A percentile compares a stretch with the other conserved stretches of the same genome.
These are phyloP conservation scores for Rhea pennata DNA, from an alignment of 2,113 vertebrate species.

Conservation along the genomic window DNA sequence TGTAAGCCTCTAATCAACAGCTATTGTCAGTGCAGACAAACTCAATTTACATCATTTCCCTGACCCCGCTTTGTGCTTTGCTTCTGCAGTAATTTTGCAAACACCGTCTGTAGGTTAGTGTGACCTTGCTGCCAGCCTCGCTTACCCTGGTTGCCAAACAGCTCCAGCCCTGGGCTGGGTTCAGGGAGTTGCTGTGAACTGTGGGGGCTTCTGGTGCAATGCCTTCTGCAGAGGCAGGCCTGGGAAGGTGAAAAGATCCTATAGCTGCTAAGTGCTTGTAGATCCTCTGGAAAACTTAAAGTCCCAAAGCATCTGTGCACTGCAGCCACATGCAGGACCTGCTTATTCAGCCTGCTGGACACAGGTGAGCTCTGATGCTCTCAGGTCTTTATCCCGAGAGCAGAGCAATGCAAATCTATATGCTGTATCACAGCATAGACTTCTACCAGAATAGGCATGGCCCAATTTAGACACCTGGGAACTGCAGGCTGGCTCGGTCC, in stretches of 20 bases:
- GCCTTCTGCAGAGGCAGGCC: neutral
- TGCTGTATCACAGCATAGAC: rapidly evolving
- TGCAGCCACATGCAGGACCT: rapidly evolving
- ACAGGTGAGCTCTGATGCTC: neutral
- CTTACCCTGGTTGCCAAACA: rapidly evolving
- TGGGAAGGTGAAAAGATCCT: neutral
- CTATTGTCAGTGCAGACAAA: neutral
- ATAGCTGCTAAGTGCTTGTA: neutral
- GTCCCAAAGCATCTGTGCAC: rapidly evolving
- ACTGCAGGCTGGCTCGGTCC: neutral
- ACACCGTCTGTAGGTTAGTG: neutral
- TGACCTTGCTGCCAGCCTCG: neutral
- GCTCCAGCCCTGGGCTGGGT: neutral
- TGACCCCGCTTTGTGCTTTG: neutral
- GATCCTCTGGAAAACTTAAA: too few relatives aligned
- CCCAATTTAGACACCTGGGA: rapidly evolving
- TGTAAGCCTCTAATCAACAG: neutral
- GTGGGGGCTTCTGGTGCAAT: neutral
- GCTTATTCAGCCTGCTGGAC: too few relatives aligned
- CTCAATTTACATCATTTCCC: neutral
- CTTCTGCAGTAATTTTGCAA: neutral
- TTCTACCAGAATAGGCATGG: neutral
- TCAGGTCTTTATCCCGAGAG: rapidly evolving
- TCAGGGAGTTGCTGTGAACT: neutral
- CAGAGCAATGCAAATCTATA: neutral